Conservation (phyloP, 1,140 invertebrate species). For the Trachelipus rathkii region DNA sequence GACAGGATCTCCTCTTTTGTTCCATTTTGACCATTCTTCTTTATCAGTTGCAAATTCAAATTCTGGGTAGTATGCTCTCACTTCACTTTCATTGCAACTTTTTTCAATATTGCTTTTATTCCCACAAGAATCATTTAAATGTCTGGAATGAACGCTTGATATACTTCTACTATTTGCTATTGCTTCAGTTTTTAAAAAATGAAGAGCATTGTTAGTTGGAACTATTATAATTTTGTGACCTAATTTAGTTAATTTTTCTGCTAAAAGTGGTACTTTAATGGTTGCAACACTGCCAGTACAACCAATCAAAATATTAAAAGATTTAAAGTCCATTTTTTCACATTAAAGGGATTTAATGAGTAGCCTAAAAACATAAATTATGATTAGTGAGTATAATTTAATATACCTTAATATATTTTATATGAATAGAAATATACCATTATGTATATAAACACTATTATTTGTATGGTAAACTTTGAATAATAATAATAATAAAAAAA, state of each 20-base stretch:
- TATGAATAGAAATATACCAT: too few species aligned
- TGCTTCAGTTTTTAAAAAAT: background rate
- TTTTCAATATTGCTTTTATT: background rate
- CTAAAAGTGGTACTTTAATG: background rate
- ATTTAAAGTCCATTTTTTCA: too few species aligned
- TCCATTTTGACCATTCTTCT: conserved; percentile 91
- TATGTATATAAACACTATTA: too few species aligned
- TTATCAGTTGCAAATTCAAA: conserved; percentile 67
- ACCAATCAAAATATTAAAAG: conserved; percentile 7
- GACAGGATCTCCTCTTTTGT: conserved; percentile 84
- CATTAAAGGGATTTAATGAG: too few species aligned
- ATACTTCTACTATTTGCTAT: background rate
- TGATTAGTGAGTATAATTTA: too few species aligned
- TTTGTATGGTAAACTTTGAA: too few species aligned
- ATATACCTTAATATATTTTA: too few species aligned
- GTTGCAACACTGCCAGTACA: conserved; percentile 1
- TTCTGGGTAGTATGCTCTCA: conserved; percentile 57
- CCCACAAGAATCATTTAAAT: background rate
- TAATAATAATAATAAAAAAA: too few species aligned
- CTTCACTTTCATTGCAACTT: background rate
- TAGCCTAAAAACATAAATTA: too few species aligned
- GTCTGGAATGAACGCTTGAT: too few species aligned
- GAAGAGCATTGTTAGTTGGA: background rate
- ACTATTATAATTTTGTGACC: background rate
- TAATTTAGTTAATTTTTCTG: background rate